Conservation (phyloP, 30 jellyfish, hydroid and myxozoan species). For the Aurelia coerulea region DNA sequence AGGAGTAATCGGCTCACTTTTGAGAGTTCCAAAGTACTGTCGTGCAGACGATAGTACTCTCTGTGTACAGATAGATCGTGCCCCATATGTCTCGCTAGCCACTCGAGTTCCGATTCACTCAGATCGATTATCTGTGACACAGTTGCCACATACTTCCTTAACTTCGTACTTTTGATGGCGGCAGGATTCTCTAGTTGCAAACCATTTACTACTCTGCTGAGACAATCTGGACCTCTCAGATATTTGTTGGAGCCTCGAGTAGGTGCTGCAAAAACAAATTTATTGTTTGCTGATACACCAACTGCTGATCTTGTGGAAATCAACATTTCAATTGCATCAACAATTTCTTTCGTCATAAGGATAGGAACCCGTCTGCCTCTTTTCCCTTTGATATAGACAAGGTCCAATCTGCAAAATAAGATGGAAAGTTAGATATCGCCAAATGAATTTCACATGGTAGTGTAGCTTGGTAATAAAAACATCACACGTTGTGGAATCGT, state of each 20-base stretch:
- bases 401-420: slow-evolving; percentile 26
- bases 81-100: slow-evolving; percentile 75
- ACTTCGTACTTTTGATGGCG: slow-evolving; percentile 37
- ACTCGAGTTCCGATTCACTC: slow-evolving; percentile 42
- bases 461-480: neutral
- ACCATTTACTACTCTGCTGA: slow-evolving; percentile 20
- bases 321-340: slow-evolving; percentile 15
- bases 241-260: slow-evolving; percentile 35
- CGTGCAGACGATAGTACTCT: slow-evolving; percentile 66
- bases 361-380: slow-evolving; percentile 22
- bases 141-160: slow-evolving; percentile 62
- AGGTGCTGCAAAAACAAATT: slow-evolving; percentile 66
- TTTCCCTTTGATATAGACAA: slow-evolving; percentile 49
- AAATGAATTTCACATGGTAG: neutral
- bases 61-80: slow-evolving; percentile 72
- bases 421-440: neutral
- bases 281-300: slow-evolving; percentile 41
- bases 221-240: slow-evolving; percentile 69
- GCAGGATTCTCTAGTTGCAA: slow-evolving; percentile 36
- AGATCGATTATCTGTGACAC: slow-evolving; percentile 69
- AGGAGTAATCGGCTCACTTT: slow-evolving; percentile 62
- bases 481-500: neutral
- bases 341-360: slow-evolving; percentile 19
- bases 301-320: slow-evolving; percentile 16
- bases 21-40: slow-evolving; percentile 65